Conservation (phyloP, 2,113 vertebrate species). For the Oreotrochilus melanogaster region DNA sequence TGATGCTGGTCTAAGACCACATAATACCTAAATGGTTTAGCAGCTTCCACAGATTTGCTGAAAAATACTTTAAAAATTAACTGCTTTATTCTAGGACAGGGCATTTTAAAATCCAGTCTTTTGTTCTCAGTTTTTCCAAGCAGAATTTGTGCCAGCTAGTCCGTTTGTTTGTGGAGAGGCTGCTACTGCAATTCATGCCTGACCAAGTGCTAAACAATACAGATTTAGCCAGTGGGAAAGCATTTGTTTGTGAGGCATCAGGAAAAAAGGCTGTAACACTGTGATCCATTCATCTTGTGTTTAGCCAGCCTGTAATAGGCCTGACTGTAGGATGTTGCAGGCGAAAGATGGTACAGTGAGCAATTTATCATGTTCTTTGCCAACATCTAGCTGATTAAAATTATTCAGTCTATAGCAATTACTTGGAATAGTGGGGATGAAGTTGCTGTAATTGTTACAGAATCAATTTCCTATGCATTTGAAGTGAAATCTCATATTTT, state of each 20-base stretch:
- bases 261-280: background rate
- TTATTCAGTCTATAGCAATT: background rate
- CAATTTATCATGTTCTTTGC: background rate
- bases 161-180: background rate
- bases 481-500: conserved; percentile 18
- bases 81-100: conserved; percentile 29
- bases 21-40: conserved; percentile 10
- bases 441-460: background rate
- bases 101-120: background rate
- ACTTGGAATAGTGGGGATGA: conserved; percentile 24
- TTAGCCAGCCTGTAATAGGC: background rate
- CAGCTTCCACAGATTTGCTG: background rate
- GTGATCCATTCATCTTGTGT: background rate
- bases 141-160: background rate
- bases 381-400: background rate
- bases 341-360: background rate
- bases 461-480: background rate
- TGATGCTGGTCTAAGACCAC: background rate
- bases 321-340: background rate
- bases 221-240: background rate
- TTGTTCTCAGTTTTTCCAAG: conserved; percentile 6
- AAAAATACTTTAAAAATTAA: conserved; percentile 10
- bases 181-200: background rate
- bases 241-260: background rate
- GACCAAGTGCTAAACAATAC: background rate